Percentiles rank a stretch among this genome's conserved stretches.
Evolutionary conservation across 2,797 vertebrate species (phyloP).

Genomic region (Coreius guichenoti): DNA sequence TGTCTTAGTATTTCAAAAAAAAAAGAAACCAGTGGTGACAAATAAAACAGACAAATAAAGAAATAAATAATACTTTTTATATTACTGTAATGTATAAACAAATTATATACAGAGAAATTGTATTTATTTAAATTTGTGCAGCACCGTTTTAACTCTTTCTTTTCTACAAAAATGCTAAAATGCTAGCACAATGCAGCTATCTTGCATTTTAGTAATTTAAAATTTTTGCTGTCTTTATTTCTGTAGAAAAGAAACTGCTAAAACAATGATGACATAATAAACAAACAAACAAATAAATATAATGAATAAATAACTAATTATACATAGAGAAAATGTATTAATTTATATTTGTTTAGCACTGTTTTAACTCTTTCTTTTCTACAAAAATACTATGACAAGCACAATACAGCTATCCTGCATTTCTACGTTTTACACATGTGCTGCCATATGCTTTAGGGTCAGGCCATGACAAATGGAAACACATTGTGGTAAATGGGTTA

Average conservation of each 20-base stretch:
- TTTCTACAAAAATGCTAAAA: not conserved
- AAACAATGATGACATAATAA: not conserved
- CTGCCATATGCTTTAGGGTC: conserved; percentile 40
- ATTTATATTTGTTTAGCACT: not conserved
- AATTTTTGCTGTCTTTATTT: not conserved
- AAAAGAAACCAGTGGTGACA: not conserved
- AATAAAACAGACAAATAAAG: not conserved
- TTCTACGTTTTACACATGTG: conserved; percentile 9
- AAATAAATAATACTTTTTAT: not conserved
- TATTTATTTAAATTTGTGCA: not conserved
- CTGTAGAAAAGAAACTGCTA: not conserved
- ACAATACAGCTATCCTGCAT: not conserved
- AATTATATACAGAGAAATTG: not conserved
- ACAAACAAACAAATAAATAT: not conserved
- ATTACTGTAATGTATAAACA: not conserved
- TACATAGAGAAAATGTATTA: too few relatives aligned
- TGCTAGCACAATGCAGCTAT: not conserved
- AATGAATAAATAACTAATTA: not conserved
- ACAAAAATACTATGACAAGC: not conserved
- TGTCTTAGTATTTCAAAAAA: not conserved
- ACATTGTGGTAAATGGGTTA: conserved; percentile 31
- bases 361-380: not conserved
- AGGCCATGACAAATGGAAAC: conserved; percentile 44
- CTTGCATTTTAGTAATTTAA: not conserved
- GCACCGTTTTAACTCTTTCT: not conserved